Conservation (phyloP, 2,797 vertebrate species). For the Eulemur albifrons region DNA sequence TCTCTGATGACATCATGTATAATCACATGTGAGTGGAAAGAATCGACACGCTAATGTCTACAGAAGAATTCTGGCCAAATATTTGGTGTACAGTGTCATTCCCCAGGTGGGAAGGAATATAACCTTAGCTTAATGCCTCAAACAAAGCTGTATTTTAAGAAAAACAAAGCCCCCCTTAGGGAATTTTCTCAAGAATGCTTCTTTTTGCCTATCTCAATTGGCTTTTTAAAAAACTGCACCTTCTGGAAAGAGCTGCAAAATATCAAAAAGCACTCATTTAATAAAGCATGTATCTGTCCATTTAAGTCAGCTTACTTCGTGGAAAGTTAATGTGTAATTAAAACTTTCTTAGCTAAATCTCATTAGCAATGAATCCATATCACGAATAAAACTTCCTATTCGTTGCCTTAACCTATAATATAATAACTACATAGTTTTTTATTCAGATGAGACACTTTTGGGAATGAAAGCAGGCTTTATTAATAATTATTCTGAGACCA, state of each 20-base stretch:
- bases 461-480: neutral
- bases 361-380: neutral
- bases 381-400: slow-evolving; percentile 25
- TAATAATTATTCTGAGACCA: neutral
- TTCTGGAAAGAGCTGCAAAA: neutral
- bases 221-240: neutral
- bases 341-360: slow-evolving; percentile 35
- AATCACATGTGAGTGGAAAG: neutral
- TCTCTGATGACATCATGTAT: neutral
- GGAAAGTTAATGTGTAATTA: neutral
- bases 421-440: neutral
- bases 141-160: neutral
- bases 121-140: neutral
- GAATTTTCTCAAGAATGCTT: neutral
- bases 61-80: neutral
- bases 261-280: neutral
- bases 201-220: neutral
- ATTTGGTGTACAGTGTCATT: neutral
- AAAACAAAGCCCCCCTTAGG: neutral
- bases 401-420: slow-evolving; percentile 11
- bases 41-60: neutral
- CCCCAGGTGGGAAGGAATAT: neutral
- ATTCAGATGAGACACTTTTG: neutral
- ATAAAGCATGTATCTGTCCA: neutral
- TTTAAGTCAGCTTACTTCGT: slow-evolving; percentile 18